Evolutionary conservation across 2,113 vertebrate species (phyloP).

Genomic region (Xenopus laevis): DNA sequence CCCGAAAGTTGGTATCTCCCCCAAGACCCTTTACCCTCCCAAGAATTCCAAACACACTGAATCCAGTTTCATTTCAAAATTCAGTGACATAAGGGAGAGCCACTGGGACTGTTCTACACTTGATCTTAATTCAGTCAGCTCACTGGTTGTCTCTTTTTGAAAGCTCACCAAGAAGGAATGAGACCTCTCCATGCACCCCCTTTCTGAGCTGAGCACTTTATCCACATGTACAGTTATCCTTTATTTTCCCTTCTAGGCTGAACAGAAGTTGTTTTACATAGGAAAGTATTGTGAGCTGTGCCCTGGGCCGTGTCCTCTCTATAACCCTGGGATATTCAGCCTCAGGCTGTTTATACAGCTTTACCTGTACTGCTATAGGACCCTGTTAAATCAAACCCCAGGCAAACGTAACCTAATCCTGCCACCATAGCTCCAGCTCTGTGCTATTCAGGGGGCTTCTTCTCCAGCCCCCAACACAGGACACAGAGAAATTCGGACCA

Average conservation of each 20-base stretch:
- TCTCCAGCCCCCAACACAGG: conserved; percentile 39
- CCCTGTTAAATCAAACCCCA: conserved; percentile 57
- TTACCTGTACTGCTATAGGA: conserved; percentile 68
- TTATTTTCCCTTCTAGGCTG: conserved; percentile 14
- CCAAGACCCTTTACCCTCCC: no score
- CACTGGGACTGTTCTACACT: not conserved
- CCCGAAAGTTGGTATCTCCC: no score
- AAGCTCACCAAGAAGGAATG: not conserved
- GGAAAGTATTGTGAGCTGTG: conserved; percentile 45
- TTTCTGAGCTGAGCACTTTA: not conserved
- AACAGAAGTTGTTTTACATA: conserved; percentile 31
- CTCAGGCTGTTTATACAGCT: conserved; percentile 74
- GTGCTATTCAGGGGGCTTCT: conserved; percentile 48
- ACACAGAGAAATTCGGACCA: conserved; percentile 41
- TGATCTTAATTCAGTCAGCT: no score
- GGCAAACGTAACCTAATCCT: conserved; percentile 64
- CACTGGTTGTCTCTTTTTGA: no score
- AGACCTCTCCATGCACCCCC: not conserved
- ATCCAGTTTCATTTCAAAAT: not conserved
- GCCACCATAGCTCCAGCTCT: conserved; percentile 51
- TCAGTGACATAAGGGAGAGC: not conserved
- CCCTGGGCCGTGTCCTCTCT: conserved; percentile 69
- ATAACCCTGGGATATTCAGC: conserved; percentile 64
- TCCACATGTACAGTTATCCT: conserved; percentile 27
- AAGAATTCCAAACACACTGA: no score